Evolutionary conservation across 2,888 invertebrate genomes (phyloP).

Genomic region (Chrysolina oricalcia): DNA sequence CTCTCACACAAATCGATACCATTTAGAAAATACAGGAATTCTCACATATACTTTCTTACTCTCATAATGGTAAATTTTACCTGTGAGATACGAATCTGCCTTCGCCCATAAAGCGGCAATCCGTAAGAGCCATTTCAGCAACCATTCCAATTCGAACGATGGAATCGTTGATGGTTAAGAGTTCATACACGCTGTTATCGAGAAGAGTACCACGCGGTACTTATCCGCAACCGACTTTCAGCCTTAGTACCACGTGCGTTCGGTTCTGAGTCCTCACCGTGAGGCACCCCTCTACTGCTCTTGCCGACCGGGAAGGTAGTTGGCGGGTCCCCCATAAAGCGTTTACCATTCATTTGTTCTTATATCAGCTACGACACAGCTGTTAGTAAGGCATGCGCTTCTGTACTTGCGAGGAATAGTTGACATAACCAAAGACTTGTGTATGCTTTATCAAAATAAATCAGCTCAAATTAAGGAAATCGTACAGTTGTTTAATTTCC

Average conservation of each 20-base stretch:
- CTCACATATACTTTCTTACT: conserved; percentile 14
- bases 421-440: conserved; percentile 25
- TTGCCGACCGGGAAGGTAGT: background rate
- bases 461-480: too few relatives aligned
- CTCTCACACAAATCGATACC: conserved; percentile 9
- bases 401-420: conserved; percentile 6
- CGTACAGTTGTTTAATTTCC: too few relatives aligned
- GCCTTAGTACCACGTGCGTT: background rate
- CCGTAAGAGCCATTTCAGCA: conserved; percentile 2
- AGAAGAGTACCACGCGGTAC: conserved; percentile 1
- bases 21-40: conserved; percentile 15
- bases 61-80: conserved; percentile 14
- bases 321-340: conserved; percentile 12
- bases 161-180: conserved; percentile 7
- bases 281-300: conserved; percentile 15
- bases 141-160: background rate
- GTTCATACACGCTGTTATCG: background rate
- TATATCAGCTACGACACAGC: conserved; percentile 34
- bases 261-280: conserved; percentile 10
- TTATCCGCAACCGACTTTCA: conserved; percentile 2
- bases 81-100: background rate
- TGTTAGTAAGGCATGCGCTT: conserved; percentile 28
- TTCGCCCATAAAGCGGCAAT: background rate
- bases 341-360: conserved; percentile 33
- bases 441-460: too few relatives aligned